phyloP scores from a whole-genome alignment of 2,797 vertebrate genomes.

The Triplophysa yarkandensis region DNA sequence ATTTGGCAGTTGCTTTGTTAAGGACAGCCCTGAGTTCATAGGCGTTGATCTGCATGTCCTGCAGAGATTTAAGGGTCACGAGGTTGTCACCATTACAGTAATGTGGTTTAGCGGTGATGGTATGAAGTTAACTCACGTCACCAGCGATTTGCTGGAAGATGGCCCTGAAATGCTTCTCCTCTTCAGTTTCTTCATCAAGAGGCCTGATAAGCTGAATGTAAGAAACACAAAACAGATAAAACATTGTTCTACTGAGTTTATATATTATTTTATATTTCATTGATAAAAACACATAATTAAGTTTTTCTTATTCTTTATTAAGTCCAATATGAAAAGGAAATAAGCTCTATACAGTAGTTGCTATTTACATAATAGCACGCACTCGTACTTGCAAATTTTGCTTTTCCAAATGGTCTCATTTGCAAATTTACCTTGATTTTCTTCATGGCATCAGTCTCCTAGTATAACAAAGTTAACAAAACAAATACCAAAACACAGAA shows the following conservation, averaged over 20 bases:
- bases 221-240: not conserved
- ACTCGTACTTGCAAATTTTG: no score
- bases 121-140: conserved; percentile 79
- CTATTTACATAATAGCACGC: no score
- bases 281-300: no score
- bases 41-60: conserved; percentile 97
- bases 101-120: conserved; percentile 1
- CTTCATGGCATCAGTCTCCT: conserved; percentile 65
- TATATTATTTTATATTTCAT: no score
- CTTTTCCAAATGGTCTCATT: not conserved
- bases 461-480: conserved; percentile 49
- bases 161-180: conserved; percentile 86
- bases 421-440: conserved; percentile 70
- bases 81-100: not conserved
- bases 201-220: conserved; percentile 68
- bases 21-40: conserved; percentile 89
- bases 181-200: conserved; percentile 77
- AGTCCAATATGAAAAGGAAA: no score
- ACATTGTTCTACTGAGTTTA: no score
- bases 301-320: no score
- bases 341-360: no score
- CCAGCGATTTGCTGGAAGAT: conserved; percentile 93
- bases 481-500: not conserved
- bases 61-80: not conserved
- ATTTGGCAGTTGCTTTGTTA: conserved; percentile 86